Evolutionary conservation across 2,888 invertebrate species (phyloP).

Genomic region (Helobdella robusta): DNA sequence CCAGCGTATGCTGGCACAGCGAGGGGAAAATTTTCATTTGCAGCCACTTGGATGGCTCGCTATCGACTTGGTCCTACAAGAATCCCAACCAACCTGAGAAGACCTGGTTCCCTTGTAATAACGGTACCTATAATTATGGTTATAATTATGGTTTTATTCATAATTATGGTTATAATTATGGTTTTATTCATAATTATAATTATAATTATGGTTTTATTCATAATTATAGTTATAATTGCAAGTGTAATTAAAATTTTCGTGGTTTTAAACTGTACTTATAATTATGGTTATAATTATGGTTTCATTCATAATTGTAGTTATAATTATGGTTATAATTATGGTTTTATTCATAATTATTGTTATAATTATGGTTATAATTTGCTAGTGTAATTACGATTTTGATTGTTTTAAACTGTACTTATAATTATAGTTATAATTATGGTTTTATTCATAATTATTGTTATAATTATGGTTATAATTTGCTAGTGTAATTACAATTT

Average conservation of each 20-base stretch:
- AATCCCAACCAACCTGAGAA: conserved; percentile 67
- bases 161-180: conserved; percentile 3
- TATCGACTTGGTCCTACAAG: conserved; percentile 82
- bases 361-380: no score
- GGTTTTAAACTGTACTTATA: no score
- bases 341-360: no score
- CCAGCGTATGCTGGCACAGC: conserved; percentile 87
- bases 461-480: no score
- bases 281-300: conserved; percentile 18
- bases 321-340: conserved; percentile 3
- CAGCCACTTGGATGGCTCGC: conserved; percentile 81
- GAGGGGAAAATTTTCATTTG: conserved; percentile 96
- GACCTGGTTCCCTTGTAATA: conserved; percentile 82
- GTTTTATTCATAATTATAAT: neutral
- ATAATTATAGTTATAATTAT: no score
- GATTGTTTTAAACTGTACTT: no score
- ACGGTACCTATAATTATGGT: conserved; percentile 35
- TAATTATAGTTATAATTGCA: conserved; percentile 7
- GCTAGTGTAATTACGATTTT: no score
- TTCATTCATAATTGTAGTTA: conserved; percentile 4
- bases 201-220: conserved; percentile 12
- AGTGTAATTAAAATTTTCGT: no score
- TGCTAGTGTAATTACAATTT: no score
- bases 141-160: neutral
- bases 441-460: no score